Evolutionary conservation across 2,113 vertebrate species (phyloP).

Genomic region (Bos javanicus): DNA sequence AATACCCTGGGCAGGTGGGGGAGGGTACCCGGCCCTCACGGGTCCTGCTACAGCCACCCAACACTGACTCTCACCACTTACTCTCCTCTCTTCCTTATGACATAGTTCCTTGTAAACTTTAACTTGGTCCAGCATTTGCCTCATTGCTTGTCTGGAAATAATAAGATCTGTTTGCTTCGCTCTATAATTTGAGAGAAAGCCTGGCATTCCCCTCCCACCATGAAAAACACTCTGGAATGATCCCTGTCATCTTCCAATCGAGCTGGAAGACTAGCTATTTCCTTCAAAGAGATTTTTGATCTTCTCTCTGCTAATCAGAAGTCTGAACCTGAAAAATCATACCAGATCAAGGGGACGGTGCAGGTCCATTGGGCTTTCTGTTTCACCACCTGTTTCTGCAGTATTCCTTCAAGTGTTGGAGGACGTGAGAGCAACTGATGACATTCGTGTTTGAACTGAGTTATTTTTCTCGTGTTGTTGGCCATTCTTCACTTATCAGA

Average conservation of each 20-base stretch:
- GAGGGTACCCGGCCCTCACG: not conserved
- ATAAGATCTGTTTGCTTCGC: conserved; percentile 46
- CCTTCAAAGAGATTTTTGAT: conserved; percentile 54
- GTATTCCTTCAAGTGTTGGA: not conserved
- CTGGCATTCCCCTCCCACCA: conserved; percentile 6
- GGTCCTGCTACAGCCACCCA: not conserved
- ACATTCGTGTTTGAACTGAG: not conserved
- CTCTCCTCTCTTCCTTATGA: conserved; percentile 41
- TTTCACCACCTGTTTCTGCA: not conserved
- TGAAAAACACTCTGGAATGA: conserved; percentile 23
- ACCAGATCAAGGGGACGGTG: not conserved
- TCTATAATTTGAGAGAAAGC: conserved; percentile 44
- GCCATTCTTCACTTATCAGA: not conserved
- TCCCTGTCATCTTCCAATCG: conserved; percentile 26
- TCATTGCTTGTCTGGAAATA: conserved; percentile 63
- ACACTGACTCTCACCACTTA: not conserved
- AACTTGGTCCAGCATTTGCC: conserved; percentile 57
- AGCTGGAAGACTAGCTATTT: not conserved
- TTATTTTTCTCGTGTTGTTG: not conserved
- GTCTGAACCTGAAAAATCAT: not conserved
- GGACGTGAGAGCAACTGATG: too few species aligned
- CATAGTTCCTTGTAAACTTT: conserved; percentile 36
- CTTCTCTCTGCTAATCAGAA: conserved; percentile 5
- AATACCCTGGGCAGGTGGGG: not conserved
- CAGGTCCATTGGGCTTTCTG: not conserved